A percentile compares a stretch with the other conserved stretches of the same genome.
Evolutionary conservation across 2,113 vertebrate genomes (phyloP).

Genomic region (Thymallus thymallus): DNA sequence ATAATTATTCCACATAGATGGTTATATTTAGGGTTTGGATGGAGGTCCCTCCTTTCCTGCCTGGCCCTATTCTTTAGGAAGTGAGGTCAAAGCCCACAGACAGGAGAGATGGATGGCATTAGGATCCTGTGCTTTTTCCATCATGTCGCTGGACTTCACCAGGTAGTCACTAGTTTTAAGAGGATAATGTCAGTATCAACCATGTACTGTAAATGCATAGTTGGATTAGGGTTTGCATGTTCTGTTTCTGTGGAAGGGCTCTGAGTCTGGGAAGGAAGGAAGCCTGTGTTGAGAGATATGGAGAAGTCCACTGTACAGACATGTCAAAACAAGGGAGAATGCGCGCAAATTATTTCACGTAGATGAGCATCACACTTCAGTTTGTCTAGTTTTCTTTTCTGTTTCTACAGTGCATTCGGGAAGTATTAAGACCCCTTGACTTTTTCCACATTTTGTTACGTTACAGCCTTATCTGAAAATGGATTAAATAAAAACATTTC

Average conservation of each 20-base stretch:
- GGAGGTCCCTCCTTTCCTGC: constrained; percentile 66
- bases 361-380: background rate
- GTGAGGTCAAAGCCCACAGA: constrained; percentile 40
- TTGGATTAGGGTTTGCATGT: constrained; percentile 33
- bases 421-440: too few relatives aligned
- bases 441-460: too few relatives aligned
- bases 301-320: background rate
- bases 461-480: too few relatives aligned
- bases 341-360: too few relatives aligned
- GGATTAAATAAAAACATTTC: too few relatives aligned
- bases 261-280: constrained; percentile 11
- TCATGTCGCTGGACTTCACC: background rate
- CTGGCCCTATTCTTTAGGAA: constrained; percentile 53
- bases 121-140: constrained; percentile 3
- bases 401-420: too few relatives aligned
- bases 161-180: background rate
- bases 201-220: constrained; percentile 47
- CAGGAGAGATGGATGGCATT: background rate
- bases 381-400: too few relatives aligned
- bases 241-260: constrained; percentile 21
- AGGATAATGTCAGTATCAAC: background rate
- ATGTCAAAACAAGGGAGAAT: too few relatives aligned
- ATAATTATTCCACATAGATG: background rate
- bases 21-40: constrained; percentile 45
- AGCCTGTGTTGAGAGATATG: background rate